Evolutionary conservation across 2,888 invertebrate species (phyloP), one percentile per base, ranked within the genome.

Genomic region (Chironomus tentans): DNA sequence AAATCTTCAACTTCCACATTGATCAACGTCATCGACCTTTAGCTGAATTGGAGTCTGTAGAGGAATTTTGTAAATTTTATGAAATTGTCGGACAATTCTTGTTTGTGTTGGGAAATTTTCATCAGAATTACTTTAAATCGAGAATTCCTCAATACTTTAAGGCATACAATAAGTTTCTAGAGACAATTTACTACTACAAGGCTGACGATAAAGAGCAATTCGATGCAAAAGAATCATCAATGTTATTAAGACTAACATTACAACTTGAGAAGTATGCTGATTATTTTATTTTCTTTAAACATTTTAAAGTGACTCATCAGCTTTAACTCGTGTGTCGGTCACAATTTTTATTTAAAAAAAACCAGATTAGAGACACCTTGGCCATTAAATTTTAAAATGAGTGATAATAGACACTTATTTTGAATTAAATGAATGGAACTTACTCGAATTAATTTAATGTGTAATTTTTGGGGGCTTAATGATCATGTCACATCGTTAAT

Each of bases 141-240:
- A 48, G 76, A 69, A 69, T 69, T 0, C 21, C 50, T 0, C 76
- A 76, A 76, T 76, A 56, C 28, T 76, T 76, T 12, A 38, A 69
- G 6, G 61, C 65, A 4, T 76, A 76, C 38, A 50, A 12, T 13
- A 68, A 46, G 12, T 76, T 76, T 13, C 4, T 76, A 47, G 38
- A 76, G 13, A 4, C 24, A 28, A 50, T 76, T 69, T 76, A 76
- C 56, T 76, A 61, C 10, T 76, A 69, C 56, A 76, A 69, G 56
- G 65, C 68, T 15, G 69, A 76, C 13, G 24, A 50, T 6, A 24
- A 47, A 10, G 76, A 50, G 10, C 56, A 76, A 12, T 47, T 75
- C 10, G 15, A 13, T 13, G 4, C 48, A 22, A 75, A 68, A 10
- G 75, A 75, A 68, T 24, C 56, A 4, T 50, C 38, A 21, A n/a